Conservation (phyloP, 2,113 vertebrate genomes). For the Prochilodus magdalenae region DNA sequence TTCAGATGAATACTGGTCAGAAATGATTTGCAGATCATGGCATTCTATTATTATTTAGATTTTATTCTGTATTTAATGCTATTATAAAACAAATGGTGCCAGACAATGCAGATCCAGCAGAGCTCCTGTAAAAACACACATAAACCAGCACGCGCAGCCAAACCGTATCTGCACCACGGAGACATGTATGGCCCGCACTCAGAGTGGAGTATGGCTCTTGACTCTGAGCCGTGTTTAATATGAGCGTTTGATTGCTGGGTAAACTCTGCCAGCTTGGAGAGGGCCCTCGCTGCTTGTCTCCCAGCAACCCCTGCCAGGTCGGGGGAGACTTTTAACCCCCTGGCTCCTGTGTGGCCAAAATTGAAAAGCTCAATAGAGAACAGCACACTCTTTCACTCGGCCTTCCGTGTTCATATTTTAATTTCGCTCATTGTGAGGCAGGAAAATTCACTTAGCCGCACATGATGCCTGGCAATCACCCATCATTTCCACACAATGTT, state of each 20-base stretch:
- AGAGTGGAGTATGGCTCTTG: conserved; percentile 16
- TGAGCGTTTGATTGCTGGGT: conserved; percentile 55
- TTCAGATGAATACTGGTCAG: too few species aligned
- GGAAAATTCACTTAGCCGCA: conserved; percentile 39
- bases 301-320: conserved; percentile 56
- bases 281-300: conserved; percentile 53
- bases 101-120: too few species aligned
- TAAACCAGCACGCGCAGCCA: background rate
- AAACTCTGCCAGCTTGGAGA: conserved; percentile 50
- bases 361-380: conserved; percentile 55
- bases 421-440: conserved; percentile 50
- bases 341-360: conserved; percentile 56
- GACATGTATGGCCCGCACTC: background rate
- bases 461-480: conserved; percentile 45
- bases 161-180: background rate
- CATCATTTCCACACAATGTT: conserved; percentile 31
- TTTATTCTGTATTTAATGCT: too few species aligned
- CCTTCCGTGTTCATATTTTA: conserved; percentile 55
- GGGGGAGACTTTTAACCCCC: conserved; percentile 60
- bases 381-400: conserved; percentile 40
- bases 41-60: too few species aligned
- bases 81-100: too few species aligned
- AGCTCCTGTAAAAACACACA: background rate
- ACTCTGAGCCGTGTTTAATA: conserved; percentile 48
- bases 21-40: too few species aligned